Conservation (phyloP, 2,113 vertebrate genomes). For the Cynoglossus semilaevis region DNA sequence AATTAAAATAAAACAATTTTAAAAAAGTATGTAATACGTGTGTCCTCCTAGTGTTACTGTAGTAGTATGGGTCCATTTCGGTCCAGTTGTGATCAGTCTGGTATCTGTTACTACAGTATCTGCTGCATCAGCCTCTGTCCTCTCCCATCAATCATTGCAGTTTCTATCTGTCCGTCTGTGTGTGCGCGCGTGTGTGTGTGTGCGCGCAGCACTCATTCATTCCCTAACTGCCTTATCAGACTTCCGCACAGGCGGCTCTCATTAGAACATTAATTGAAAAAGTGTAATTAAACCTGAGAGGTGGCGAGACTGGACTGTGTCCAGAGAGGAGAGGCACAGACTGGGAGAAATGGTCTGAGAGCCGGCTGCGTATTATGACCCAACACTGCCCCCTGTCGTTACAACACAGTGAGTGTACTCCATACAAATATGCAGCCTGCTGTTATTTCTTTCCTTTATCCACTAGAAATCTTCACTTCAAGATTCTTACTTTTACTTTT, state of each 20-base stretch:
- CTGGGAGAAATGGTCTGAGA: slow-evolving; percentile 37
- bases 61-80: neutral
- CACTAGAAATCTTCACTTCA: neutral
- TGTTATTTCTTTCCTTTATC: neutral
- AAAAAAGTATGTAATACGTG: neutral
- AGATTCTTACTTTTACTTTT: neutral
- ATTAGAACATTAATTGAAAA: slow-evolving; percentile 84
- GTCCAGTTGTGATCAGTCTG: slow-evolving; percentile 12
- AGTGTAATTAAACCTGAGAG: slow-evolving; percentile 82
- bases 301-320: slow-evolving; percentile 75
- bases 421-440: slow-evolving; percentile 2
- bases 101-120: slow-evolving; percentile 30
- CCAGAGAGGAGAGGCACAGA: slow-evolving; percentile 49
- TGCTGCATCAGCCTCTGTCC: slow-evolving; percentile 40
- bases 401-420: neutral
- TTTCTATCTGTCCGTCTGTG: slow-evolving; percentile 23
- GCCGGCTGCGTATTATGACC: slow-evolving; percentile 53
- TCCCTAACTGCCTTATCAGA: slow-evolving; percentile 76
- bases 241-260: slow-evolving; percentile 78
- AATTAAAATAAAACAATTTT: too few relatives aligned
- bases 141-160: slow-evolving; percentile 50
- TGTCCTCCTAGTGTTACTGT: slow-evolving; percentile 2
- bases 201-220: slow-evolving; percentile 43
- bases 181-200: slow-evolving; percentile 10
- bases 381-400: slow-evolving; percentile 81